Evolutionary conservation across 2,113 vertebrate species (phyloP), one percentile per base, ranked within the genome.

Genomic region (Pluvialis apricaria): DNA sequence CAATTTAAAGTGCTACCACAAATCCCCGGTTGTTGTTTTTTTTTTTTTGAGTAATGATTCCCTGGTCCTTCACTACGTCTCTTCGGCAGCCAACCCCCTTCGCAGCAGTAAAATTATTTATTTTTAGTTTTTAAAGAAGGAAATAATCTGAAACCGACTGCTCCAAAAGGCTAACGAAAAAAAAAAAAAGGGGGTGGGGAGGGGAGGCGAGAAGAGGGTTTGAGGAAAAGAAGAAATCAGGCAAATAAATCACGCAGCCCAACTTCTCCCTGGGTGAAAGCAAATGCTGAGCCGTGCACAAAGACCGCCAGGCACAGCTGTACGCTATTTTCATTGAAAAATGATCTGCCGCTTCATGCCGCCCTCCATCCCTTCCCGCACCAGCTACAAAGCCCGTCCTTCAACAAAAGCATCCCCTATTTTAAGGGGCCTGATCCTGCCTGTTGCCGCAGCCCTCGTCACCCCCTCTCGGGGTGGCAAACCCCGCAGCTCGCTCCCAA

Each of bases 1-100:
- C 95, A 92, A 97, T 96, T 97, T 96, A 93, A 97, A 97, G 94
- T 61, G 92, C 95, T 92, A 91, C 94, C 97, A 96, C 92, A 96
- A 96, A 95, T 82, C 96, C 57, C n/a, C 10, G 5, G n/a, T 25
- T 36, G 20, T 7, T 49, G 19, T 55, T 80, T 16, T 15, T 36
- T 54, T 32, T 20, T 58, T 49, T 87, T 32, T 65, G 9, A 79
- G 44, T 65, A 70, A 88, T 70, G 72, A 69, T 70, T 83, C 60
- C 47, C 8, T 19, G 19, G 25, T 38, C 45, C 68, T 88, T 86
- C 51, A 26, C 44, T 55, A 42, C 4, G 1, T 71, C 52, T 87
- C n/a, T 71, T 77, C 0, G 5, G 38, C 85, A 73, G 49, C 45
- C 89, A 83, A 40, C 40, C 38, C 68, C 44, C n/a, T 84, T 66